These are phyloP conservation scores for Epinotia ramella DNA, from an alignment of 2,888 invertebrate genomes.

Conservation along the genomic window DNA sequence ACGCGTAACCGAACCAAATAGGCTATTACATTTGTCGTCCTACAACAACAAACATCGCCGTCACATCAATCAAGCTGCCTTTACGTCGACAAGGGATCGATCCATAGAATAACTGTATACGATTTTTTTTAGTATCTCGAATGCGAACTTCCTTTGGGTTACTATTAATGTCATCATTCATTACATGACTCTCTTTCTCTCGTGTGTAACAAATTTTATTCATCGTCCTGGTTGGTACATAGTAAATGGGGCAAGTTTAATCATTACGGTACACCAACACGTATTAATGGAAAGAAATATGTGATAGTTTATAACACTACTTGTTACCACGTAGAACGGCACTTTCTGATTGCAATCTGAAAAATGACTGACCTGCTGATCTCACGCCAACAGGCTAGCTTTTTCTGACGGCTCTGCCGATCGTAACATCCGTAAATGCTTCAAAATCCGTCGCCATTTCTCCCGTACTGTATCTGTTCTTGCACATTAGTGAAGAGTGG, in stretches of 20 bases:
- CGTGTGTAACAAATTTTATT: background rate
- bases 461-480: too few relatives aligned
- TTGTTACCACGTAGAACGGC: background rate
- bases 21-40: conserved; percentile 64
- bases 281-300: background rate
- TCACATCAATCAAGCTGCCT: conserved; percentile 78
- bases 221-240: background rate
- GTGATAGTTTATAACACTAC: background rate
- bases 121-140: conserved; percentile 66
- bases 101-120: conserved; percentile 62
- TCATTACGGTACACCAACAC: background rate
- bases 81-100: conserved; percentile 69
- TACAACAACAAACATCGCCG: conserved; percentile 70
- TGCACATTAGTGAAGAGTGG: too few relatives aligned
- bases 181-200: conserved; percentile 23
- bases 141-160: conserved; percentile 62
- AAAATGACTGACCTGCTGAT: background rate
- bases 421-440: background rate
- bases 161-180: conserved; percentile 56
- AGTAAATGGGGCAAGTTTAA: background rate
- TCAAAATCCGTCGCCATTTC: too few relatives aligned
- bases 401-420: background rate
- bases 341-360: too few relatives aligned
- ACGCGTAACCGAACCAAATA: conserved; percentile 51
- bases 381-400: background rate